phyloP scores from a whole-genome alignment of 2,113 vertebrate genomes.

The Megatriorchis doriae region DNA sequence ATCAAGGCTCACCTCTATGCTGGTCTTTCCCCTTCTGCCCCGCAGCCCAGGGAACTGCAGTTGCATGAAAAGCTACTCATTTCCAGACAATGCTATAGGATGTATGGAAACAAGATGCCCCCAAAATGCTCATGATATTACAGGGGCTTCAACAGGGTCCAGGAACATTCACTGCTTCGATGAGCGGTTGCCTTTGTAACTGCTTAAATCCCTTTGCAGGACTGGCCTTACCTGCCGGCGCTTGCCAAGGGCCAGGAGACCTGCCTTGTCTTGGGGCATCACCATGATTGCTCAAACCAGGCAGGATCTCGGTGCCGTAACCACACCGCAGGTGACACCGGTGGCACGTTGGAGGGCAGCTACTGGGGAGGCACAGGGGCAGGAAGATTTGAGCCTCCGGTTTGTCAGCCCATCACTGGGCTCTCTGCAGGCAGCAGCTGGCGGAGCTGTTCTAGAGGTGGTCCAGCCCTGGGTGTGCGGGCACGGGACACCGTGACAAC shows the following conservation, averaged over 20 bases:
- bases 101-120: background rate
- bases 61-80: background rate
- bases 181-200: background rate
- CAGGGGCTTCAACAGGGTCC: background rate
- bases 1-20: background rate
- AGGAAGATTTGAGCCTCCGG: background rate
- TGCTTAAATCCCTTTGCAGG: background rate
- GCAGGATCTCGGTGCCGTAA: fast-evolving
- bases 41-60: background rate
- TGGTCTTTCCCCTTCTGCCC: background rate
- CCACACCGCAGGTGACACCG: background rate
- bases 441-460: background rate
- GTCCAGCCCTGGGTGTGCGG: background rate
- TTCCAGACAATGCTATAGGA: background rate
- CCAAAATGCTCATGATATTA: background rate
- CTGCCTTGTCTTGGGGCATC: background rate
- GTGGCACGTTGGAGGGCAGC: background rate
- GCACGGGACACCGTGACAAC: background rate
- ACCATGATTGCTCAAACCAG: background rate
- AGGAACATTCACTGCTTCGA: background rate
- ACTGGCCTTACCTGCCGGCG: background rate
- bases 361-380: background rate
- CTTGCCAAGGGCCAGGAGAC: background rate
- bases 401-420: background rate
- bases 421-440: background rate